phyloP scores from a whole-genome alignment of 1,140 invertebrate genomes.

The Bursaphelenchus mucronatus region DNA sequence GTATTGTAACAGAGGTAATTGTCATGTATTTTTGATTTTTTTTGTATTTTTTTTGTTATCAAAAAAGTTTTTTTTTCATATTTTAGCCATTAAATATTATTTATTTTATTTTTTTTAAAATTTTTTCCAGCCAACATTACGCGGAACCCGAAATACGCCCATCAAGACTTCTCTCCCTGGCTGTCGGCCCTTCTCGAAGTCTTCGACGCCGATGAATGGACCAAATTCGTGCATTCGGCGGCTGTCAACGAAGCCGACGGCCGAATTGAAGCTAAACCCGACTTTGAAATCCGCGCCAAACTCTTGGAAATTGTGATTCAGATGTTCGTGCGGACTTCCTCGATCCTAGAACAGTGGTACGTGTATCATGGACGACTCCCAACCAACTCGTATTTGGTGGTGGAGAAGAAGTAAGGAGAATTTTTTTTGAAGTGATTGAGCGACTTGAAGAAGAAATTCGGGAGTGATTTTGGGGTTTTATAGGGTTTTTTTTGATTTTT shows the following conservation, averaged over 20 bases:
- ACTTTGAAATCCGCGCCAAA: slow-evolving; percentile 44
- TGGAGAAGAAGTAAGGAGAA: slow-evolving; percentile 1
- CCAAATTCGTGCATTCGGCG: neutral
- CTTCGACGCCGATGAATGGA: slow-evolving; percentile 33
- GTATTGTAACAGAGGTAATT: too few species aligned
- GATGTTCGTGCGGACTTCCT: slow-evolving; percentile 46
- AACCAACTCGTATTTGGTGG: neutral
- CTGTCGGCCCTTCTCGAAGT: slow-evolving; percentile 30
- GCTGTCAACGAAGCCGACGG: neutral
- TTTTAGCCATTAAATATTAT: too few species aligned
- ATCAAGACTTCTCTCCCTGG: slow-evolving; percentile 34
- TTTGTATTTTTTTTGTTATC: too few species aligned
- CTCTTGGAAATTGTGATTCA: slow-evolving; percentile 51
- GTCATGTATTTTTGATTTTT: too few species aligned
- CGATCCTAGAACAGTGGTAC: slow-evolving; percentile 45
- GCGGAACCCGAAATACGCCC: slow-evolving; percentile 10
- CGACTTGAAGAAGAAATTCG: too few species aligned
- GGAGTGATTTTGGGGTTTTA: neutral
- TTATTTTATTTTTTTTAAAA: neutral
- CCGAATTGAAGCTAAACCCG: slow-evolving; percentile 6
- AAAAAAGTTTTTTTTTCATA: too few species aligned
- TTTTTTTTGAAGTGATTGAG: slow-evolving; percentile 13
- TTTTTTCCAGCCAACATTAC: slow-evolving; percentile 29
- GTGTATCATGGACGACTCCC: neutral
- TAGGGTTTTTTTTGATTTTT: neutral